Percentiles rank a stretch among this genome's conserved stretches.
These are phyloP conservation scores for Albula glossodonta DNA, from an alignment of 2,113 vertebrate genomes.

Conservation along the genomic window DNA sequence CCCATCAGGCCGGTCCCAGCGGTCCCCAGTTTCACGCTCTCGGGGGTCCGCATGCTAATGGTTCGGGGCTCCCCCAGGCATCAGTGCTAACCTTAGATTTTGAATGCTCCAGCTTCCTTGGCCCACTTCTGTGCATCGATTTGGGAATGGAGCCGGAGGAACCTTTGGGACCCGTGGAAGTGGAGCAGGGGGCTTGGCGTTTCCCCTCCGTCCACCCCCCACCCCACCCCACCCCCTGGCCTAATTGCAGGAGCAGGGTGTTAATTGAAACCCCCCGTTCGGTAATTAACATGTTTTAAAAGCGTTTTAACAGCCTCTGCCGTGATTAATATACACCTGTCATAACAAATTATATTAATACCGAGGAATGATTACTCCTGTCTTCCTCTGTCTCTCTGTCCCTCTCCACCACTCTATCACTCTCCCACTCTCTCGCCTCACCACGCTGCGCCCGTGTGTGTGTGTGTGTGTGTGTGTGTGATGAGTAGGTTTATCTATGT, in stretches of 20 bases:
- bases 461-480: conserved; percentile 18
- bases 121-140: background rate
- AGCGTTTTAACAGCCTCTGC: conserved; percentile 40
- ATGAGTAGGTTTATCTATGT: background rate
- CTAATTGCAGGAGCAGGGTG: conserved; percentile 36
- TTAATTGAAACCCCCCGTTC: conserved; percentile 53
- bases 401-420: conserved; percentile 42
- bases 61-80: background rate
- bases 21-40: background rate
- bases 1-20: background rate
- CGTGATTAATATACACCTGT: conserved; percentile 63
- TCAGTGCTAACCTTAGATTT: background rate
- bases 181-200: too few relatives aligned
- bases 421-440: conserved; percentile 31
- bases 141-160: background rate
- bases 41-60: background rate
- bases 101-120: background rate
- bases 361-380: conserved; percentile 53
- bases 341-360: conserved; percentile 59
- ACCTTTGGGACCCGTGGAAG: too few relatives aligned
- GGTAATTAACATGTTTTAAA: conserved; percentile 51
- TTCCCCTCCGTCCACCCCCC: too few relatives aligned
- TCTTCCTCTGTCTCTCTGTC: conserved; percentile 45
- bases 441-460: background rate
- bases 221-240: background rate